Percentiles rank a stretch among this genome's conserved stretches.
Evolutionary conservation across 2,797 vertebrate species (phyloP).

Genomic region (Enteromius trimaculatus): DNA sequence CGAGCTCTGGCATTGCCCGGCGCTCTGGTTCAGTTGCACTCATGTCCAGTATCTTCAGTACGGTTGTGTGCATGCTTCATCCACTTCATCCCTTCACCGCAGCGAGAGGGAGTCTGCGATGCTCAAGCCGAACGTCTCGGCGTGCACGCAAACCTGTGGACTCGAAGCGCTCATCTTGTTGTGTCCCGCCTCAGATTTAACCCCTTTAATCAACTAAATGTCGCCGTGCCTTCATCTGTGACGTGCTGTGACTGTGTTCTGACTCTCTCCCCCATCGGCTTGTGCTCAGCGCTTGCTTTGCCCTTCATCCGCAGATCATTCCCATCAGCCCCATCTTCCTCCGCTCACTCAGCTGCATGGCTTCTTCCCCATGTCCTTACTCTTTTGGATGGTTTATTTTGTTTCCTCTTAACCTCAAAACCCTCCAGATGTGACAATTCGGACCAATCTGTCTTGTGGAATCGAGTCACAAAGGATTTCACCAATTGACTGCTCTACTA

Average conservation of each 20-base stretch:
- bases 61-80: slow-evolving; percentile 68
- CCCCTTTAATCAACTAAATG: slow-evolving; percentile 57
- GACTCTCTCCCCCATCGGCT: slow-evolving; percentile 60
- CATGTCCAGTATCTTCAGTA: background rate
- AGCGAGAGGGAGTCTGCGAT: slow-evolving; percentile 59
- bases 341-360: slow-evolving; percentile 72
- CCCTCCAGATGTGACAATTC: slow-evolving; percentile 64
- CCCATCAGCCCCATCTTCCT: slow-evolving; percentile 47
- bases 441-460: slow-evolving; percentile 39
- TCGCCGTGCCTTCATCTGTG: slow-evolving; percentile 56
- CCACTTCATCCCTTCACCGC: slow-evolving; percentile 59
- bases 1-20: background rate
- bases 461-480: slow-evolving; percentile 77
- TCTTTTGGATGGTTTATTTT: slow-evolving; percentile 75
- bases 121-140: slow-evolving; percentile 67
- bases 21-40: background rate
- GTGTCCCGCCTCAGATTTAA: slow-evolving; percentile 51
- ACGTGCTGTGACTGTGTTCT: slow-evolving; percentile 62
- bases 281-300: slow-evolving; percentile 54
- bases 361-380: slow-evolving; percentile 73
- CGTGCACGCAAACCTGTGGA: slow-evolving; percentile 67
- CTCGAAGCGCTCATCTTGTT: background rate
- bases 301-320: slow-evolving; percentile 56
- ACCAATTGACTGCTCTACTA: slow-evolving; percentile 66
- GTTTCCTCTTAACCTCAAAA: slow-evolving; percentile 74